These are phyloP conservation scores for Zosterops hypoxanthus DNA, from an alignment of 2,113 vertebrate species.

Conservation along the genomic window DNA sequence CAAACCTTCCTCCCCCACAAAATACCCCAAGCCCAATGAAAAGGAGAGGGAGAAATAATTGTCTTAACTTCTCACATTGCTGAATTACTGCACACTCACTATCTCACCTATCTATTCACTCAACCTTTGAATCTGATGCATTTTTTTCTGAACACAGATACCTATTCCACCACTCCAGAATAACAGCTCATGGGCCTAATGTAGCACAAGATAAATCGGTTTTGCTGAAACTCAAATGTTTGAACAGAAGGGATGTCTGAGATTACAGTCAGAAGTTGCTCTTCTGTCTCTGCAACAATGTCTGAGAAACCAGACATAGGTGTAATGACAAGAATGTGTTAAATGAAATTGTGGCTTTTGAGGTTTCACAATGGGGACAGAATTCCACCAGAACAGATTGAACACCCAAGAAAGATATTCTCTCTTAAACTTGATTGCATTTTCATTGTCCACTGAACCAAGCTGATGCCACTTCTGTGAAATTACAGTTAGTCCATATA, in stretches of 20 bases:
- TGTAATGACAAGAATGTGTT: background rate
- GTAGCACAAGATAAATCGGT: background rate
- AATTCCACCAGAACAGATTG: background rate
- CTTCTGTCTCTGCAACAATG: background rate
- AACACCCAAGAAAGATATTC: background rate
- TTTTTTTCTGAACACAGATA: background rate
- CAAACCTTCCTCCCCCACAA: rapidly evolving
- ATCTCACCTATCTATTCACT: background rate
- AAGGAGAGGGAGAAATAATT: background rate
- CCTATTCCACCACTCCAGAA: background rate
- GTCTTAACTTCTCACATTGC: background rate
- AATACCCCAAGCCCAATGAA: background rate
- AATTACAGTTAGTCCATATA: background rate
- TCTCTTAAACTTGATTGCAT: background rate
- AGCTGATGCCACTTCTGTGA: background rate
- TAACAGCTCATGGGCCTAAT: background rate
- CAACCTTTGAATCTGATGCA: background rate
- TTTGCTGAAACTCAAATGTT: slow-evolving; percentile 14
- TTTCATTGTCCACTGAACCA: background rate
- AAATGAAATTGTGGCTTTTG: slow-evolving; percentile 4
- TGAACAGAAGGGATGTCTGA: slow-evolving; percentile 28
- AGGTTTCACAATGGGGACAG: background rate
- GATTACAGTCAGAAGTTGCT: slow-evolving; percentile 3
- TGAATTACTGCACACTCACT: background rate
- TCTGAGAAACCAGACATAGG: slow-evolving; percentile 22